phyloP scores from a whole-genome alignment of 2,888 invertebrate genomes.

The Schrankia costaestrigalis region DNA sequence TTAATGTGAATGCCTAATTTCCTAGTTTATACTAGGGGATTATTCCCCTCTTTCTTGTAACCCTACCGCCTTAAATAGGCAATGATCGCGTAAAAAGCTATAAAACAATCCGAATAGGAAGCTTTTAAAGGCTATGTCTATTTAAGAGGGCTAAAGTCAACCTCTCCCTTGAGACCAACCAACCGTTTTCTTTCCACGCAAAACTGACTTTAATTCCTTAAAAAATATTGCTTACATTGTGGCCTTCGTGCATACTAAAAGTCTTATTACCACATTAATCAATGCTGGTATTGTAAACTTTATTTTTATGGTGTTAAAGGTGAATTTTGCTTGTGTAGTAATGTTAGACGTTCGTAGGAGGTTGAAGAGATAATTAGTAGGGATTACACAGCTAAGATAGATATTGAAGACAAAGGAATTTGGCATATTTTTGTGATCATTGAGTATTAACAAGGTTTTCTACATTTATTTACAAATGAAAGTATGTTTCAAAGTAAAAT shows the following conservation, averaged over 20 bases:
- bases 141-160: too few species aligned
- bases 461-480: too few species aligned
- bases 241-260: constrained; percentile 39
- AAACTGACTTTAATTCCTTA: constrained; percentile 41
- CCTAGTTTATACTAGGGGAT: too few species aligned
- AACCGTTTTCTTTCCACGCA: constrained; percentile 29
- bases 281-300: constrained; percentile 2
- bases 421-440: constrained; percentile 21
- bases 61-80: too few species aligned
- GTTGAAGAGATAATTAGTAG: constrained; percentile 43
- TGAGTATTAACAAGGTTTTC: constrained; percentile 22
- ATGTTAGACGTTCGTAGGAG: constrained; percentile 14
- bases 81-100: too few species aligned
- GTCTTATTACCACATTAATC: constrained; percentile 16
- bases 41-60: too few species aligned
- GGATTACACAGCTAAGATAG: constrained; percentile 31
- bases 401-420: constrained; percentile 10
- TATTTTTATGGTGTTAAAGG: background rate
- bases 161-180: constrained; percentile 9
- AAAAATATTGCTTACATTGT: constrained; percentile 37
- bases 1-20: too few species aligned
- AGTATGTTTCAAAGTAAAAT: too few species aligned
- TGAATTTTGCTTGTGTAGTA: constrained; percentile 7
- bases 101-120: too few species aligned
- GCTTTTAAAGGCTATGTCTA: too few species aligned